Evolutionary conservation across 2,113 vertebrate species (phyloP).

Genomic region (Scopus umbretta): DNA sequence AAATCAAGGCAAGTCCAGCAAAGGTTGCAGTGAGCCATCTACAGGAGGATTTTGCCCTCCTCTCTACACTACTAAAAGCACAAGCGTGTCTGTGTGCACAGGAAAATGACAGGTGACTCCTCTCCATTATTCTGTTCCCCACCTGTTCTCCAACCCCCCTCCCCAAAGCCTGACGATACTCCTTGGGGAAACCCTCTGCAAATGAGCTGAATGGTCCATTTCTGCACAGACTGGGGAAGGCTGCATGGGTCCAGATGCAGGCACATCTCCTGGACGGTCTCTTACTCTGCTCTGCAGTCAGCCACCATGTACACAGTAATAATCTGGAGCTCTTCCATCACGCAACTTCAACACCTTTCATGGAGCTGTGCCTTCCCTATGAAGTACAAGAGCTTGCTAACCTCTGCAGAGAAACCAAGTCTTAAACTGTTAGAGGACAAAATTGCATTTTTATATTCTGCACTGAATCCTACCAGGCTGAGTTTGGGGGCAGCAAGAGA

Average conservation of each 20-base stretch:
- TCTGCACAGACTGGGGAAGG: neutral
- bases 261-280: fast-evolving
- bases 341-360: neutral
- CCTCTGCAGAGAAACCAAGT: neutral
- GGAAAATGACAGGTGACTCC: fast-evolving
- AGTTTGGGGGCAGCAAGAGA: neutral
- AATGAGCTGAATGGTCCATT: neutral
- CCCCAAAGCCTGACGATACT: neutral
- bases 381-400: neutral
- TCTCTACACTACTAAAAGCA: neutral
- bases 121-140: neutral
- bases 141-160: neutral
- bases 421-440: neutral
- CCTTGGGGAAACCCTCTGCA: neutral
- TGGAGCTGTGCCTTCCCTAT: neutral
- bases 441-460: neutral
- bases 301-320: fast-evolving
- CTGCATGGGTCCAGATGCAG: too few species aligned
- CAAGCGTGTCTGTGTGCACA: fast-evolving
- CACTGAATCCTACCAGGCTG: neutral
- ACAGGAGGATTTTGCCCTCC: neutral
- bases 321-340: neutral
- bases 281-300: neutral
- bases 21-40: neutral
- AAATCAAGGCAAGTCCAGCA: neutral